Percentiles rank a stretch among this genome's conserved stretches.
These are phyloP conservation scores for Dallia pectoralis DNA, from an alignment of 2,797 vertebrate genomes.

Conservation along the genomic window DNA sequence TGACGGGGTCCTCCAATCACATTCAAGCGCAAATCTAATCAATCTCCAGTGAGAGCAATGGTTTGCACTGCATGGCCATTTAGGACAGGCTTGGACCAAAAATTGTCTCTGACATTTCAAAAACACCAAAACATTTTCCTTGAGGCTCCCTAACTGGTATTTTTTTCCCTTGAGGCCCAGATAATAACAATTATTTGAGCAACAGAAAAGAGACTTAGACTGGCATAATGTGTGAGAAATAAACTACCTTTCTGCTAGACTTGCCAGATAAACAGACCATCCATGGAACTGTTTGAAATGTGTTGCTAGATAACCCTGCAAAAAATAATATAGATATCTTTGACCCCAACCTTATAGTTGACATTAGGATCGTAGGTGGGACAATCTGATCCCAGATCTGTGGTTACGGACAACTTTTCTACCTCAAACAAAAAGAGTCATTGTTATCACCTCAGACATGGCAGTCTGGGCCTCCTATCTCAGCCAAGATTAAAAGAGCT, in stretches of 20 bases:
- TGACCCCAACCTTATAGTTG: constrained; percentile 7
- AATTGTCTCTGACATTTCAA: too few species aligned
- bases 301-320: neutral
- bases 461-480: constrained; percentile 60
- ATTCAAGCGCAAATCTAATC: neutral
- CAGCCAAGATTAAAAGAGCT: constrained; percentile 62
- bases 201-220: too few species aligned
- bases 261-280: too few species aligned
- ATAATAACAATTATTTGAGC: too few species aligned
- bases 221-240: too few species aligned
- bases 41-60: neutral
- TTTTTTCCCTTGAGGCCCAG: too few species aligned
- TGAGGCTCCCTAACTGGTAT: too few species aligned
- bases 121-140: too few species aligned
- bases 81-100: too few species aligned
- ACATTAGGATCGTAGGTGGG: constrained; percentile 46
- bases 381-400: constrained; percentile 59
- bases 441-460: constrained; percentile 65
- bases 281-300: too few species aligned
- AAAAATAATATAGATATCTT: constrained; percentile 13
- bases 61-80: too few species aligned
- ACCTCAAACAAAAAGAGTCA: constrained; percentile 28
- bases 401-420: constrained; percentile 65
- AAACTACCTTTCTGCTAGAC: too few species aligned
- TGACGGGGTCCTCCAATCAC: neutral